Base-by-base conservation (phyloP, 2,113 vertebrate genomes). In the Callocephalon fimbriatum region DNA sequence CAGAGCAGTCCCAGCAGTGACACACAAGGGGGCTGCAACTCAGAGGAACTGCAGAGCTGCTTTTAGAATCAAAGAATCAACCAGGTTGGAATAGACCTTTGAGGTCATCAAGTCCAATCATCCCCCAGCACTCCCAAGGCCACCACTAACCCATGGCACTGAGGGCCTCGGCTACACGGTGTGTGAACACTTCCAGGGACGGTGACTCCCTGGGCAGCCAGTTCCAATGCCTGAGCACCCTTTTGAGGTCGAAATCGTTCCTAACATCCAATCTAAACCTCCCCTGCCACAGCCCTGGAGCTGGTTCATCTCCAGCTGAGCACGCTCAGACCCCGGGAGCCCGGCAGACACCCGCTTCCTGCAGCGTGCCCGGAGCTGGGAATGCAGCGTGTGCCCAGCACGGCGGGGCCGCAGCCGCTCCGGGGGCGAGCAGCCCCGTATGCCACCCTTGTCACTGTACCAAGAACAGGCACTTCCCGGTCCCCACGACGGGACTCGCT, bases 251-350 rank as follows among this genome's bases (percentile, higher is more conserved):
- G 56, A n/a, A 22, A n/a, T 3, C 56, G 12, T 22, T 22, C 56
- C 56, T 58, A n/a, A 58, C 32, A n/a, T 14, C 54, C 32, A 2
- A 15, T 2, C 32, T n/a, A 15, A 58, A 22, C 32, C 54, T n/a
- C 20, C 54, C 13, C 31, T 5, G 31, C 31, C 31, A 8, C 31
- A 58, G 40, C 67, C 6, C 0, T 1, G 4, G 44, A 0, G 23
- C 3, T 0, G 3, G 2, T 1, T 6, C 20, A 4, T 2, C 37
- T 25, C 4, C 58, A 6, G 40, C 68, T 5, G 62, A 19, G 31
- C 66, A 1, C 1, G 2, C 18, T 9, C 1, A 1, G 82, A 29
- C 7, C 84, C 16, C 20, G 11, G 6, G 45, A 56, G 63, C 51
- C 58, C 29, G 31, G 42, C 17, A 9, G 40, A 35, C 22, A 8